Base-by-base conservation (phyloP, 2,888 invertebrate genomes). In the Atrina japonica region DNA sequence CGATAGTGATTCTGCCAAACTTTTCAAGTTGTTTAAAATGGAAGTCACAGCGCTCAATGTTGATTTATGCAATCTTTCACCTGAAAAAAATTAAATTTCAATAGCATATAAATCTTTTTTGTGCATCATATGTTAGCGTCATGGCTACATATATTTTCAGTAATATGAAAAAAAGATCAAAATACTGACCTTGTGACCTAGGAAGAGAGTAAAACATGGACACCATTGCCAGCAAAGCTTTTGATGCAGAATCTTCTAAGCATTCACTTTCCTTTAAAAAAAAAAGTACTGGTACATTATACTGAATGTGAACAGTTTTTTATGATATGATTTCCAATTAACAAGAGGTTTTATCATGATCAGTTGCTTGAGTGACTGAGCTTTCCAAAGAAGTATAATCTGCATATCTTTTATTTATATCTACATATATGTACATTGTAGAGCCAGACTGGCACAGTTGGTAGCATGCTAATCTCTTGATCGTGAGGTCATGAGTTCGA, bases 151-250 rank as follows among this genome's bases (percentile, higher is more conserved):
- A 50, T 1, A n/a, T 27, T 2, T n/a, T 16, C 14, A 23, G 27
- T 25, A 14, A 23, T 3, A 29, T 9, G n/a, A 21, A 49, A n/a
- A n/a, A 18, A 23, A 29, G 14, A 11, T 16, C 18, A 35, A 18
- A 30, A 30, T 30, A 56, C 59, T 50, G 70, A 86, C 87, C 86
- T 82, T 83, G 79, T 50, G 83, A 73, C 59, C 81, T 79, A 40
- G 87, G 87, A 18, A 86, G 75, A 41, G 81, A 76, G 60, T 83
- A 83, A 73, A 77, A 86, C 6, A 78, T 69, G 3, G 85, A 83
- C 7, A 86, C 81, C n/a, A 87, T 59, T 0, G 82, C 75, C 49
- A 86, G 65, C 3, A 80, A 71, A 9, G 81, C 72, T 60, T 77
- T 83, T 75, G 86, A 83, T n/a, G 83, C 72, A 30, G 78, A 75